Percentiles rank a stretch among this genome's conserved stretches.
Conservation (phyloP, 2,797 vertebrate genomes). For the Falco columbarius region DNA sequence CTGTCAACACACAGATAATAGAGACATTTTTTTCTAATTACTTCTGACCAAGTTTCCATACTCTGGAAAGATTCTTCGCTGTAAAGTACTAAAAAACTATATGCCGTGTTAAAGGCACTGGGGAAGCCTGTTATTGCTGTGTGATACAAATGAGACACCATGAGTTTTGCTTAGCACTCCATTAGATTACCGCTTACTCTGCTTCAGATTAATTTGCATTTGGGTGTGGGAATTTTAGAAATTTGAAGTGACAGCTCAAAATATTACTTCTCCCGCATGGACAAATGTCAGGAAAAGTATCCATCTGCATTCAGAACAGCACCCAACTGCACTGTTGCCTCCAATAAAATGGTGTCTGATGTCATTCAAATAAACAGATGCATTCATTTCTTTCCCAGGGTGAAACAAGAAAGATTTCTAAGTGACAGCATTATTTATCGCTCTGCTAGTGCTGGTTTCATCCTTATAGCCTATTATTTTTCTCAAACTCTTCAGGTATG, state of each 20-base stretch:
- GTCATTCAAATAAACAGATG: constrained; percentile 35
- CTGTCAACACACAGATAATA: not conserved
- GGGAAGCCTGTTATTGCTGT: not conserved
- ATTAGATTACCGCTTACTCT: not conserved
- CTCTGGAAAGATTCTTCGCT: not conserved
- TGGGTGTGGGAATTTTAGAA: constrained; percentile 37
- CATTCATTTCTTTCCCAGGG: constrained; percentile 14
- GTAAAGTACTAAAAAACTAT: not conserved
- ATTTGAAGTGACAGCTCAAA: constrained; percentile 24
- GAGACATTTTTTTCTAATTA: not conserved
- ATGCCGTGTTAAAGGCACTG: not conserved
- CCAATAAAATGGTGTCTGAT: not conserved
- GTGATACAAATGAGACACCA: not conserved
- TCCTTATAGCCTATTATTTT: not conserved
- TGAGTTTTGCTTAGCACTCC: not conserved
- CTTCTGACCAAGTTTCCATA: not conserved
- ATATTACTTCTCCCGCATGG: constrained; percentile 35
- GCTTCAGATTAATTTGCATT: constrained; percentile 27
- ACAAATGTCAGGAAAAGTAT: constrained; percentile 59
- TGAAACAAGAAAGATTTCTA: constrained; percentile 28
- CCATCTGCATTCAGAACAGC: constrained; percentile 39
- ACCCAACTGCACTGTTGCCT: constrained; percentile 25
- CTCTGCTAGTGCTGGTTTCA: not conserved
- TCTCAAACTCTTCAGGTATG: not conserved
- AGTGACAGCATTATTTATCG: not conserved